Evolutionary conservation across 2,888 invertebrate species (phyloP), one percentile per base, ranked within the genome.

Genomic region (Rotaria sp.): DNA sequence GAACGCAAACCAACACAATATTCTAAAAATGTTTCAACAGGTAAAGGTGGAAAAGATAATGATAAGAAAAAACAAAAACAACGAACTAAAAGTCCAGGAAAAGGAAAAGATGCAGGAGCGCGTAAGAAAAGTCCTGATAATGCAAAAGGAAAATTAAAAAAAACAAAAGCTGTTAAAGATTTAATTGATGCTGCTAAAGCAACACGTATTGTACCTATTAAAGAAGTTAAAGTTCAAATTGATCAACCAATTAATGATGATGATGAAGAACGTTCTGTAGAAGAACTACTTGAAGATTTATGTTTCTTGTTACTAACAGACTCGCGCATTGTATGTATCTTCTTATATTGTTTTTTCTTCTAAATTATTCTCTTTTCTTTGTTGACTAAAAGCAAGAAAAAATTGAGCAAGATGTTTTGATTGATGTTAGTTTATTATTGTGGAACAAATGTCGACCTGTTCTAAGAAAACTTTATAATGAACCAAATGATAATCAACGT

Each of bases 401-500:
- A 35, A 88, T 90, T 80, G 91, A 91, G 85, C 88, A 90, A 18
- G 91, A 91, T 87, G 89, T 91, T 87, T 88, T 91, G 26, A 89
- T 90, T 41, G 91, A 91, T 89, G 90, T 90, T 18, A 89, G 89
- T 21, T 87, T 91, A 59, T 89, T 89, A 59, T 88, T 91, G 87
- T 91, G 91, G 91, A 90, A 89, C 88, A 90, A 90, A 87, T 90
- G 90, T 87, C 91, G 91, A 87, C 88, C 88, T 15, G 88, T 90
- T 67, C 90, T 91, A 88, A 90, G 90, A 88, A 89, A 89, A 86
- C 90, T 89, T 87, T 91, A 91, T 88, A 91, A 90, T 50, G 91
- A 91, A 10, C 90, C 90, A 48, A 89, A 89, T 10, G 90, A 91
- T 87, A 91, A 90, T 85, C 89, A 89, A 13, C 89, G 89, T 86